Base-by-base conservation (phyloP, 2,113 vertebrate species). In the Melanocharis versteri region DNA sequence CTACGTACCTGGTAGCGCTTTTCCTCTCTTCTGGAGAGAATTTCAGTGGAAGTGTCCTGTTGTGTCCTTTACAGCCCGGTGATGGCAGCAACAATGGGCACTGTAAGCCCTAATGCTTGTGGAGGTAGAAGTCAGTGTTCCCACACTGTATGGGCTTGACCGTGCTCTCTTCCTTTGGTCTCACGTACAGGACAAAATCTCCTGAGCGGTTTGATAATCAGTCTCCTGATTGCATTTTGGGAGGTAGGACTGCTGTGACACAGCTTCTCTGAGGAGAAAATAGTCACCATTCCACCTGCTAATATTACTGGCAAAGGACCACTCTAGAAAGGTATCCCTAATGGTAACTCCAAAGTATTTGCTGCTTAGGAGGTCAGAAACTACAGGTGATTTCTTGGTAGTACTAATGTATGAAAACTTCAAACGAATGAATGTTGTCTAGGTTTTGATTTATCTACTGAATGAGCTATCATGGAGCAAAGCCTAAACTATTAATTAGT, bases 1-100 rank as follows among this genome's bases (percentile, higher is more conserved):
- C 58, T 13, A 28, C 0, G 0, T 47, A 58, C 26, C 39, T 75
- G 70, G 42, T 51, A 56, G 51, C 1, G 0, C 47, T 61, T 65
- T 37, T 44, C 42, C 40, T 62, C 51, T 65, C 47, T 80, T 35
- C 19, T 66, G 40, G 30, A 51, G 35, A 37, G 28, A 58, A 62
- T 81, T 81, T 56, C 47, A 18, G 24, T 28, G 68, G 28, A 77
- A 61, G 33, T 45, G 48, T 72, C 4, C 70, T 73, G 21, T 75
- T 26, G 5, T 0, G 0, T 83, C 33, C 68, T 69, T 94, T 56
- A 19, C 28, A 72, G 70, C 48, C 53, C 31, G 0, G 44, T 15
- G 61, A 79, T 37, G 53, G 48, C 78, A 82, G 79, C 50, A 61
- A 12, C 4, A 6, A 60, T n/a, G 85, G 83, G 45, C 48, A 7